Base-by-base conservation (phyloP, 2,888 invertebrate species). In the Spodoptera picta region DNA sequence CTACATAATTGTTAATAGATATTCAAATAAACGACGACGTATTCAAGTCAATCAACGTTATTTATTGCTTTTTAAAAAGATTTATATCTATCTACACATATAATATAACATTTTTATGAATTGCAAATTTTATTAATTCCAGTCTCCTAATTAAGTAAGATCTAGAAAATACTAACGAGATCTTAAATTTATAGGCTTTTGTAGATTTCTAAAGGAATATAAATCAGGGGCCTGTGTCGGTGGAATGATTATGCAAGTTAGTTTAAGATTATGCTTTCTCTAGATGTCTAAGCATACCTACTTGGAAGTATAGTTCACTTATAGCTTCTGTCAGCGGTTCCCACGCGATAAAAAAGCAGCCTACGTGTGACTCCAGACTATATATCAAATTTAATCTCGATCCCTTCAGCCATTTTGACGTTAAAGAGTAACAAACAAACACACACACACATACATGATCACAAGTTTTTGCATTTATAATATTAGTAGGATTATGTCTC, bases 41-140 rank as follows among this genome's bases (percentile, higher is more conserved):
- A 44, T 74, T 65, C 56, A 23, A 66, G 54, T 69, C 69, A 73
- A 71, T 75, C 66, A 75, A 52, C n/a, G 58, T 54, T 65, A 60
- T 79, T 73, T 75, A 71, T 71, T 54, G 24, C 43, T 60, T 63
- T 53, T 43, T 12, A 7, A 46, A 57, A 56, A 54, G 55, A 69
- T 79, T 72, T 67, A 73, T 69, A 36, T 50, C 19, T 19, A 19
- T 19, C 19, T 19, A 1, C 19, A 19, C 19, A 19, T 19, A 2
- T 19, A 19, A 19, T 1, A 19, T 19, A 19, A 50, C 53, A 48
- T 27, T 59, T 60, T 59, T 69, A 19, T 41, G 58, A 77, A 60
- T 64, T 72, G 60, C 65, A 72, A 75, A 71, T 74, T 36, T 9
- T 36, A 6, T 36, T 53, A 60, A 66, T 50, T 54, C 14, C 12